Base-by-base conservation (phyloP, 2,113 vertebrate genomes). In the Anarrhichthys ocellatus region DNA sequence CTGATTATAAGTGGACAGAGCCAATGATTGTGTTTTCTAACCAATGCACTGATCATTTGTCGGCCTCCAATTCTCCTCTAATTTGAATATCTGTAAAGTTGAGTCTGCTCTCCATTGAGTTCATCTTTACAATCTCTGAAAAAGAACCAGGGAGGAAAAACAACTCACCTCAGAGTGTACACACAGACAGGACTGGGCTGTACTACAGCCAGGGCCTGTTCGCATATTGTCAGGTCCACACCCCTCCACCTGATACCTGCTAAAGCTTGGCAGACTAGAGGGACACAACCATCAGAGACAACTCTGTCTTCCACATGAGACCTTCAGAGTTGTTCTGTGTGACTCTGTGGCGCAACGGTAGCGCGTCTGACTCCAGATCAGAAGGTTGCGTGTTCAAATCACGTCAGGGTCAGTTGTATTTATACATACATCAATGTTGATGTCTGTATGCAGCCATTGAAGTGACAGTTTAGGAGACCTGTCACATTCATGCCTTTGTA, bases 341-440 rank as follows among this genome's bases (percentile, higher is more conserved):
- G 81, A 54, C 54, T 20, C 54, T 68, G 75, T 68, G 76, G 62
- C 1, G 69, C 74, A 52, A 82, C 4, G 20, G 44, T 64, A 63
- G 66, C 6, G 66, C 22, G 27, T 70, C 73, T 76, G 66, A 76
- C 82, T 62, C 69, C 76, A 78, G 69, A 84, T 78, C 70, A 74
- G 64, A 74, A 75, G 64, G 71, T 2, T 70, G 38, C 11, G 29
- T 84, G 64, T 79, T 80, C 65, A 64, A 74, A 80, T 80, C 76
- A 75, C 4, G 44, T 74, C 63, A 56, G 34, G 44, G 81, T 78
- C 66, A 58, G 2, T 0, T 1, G 9, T 9, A 20, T 52, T 52
- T 0, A 17, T 0, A 1, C 1, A 22, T 36, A 10, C 1, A 7
- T 34, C 6, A 34, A 7, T 13, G 24, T 27, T 5, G 9, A 17